Evolutionary conservation across 92 coral and sea anemone species (phyloP), one percentile per base, ranked within the genome.

Genomic region (Pocillopora grandis): DNA sequence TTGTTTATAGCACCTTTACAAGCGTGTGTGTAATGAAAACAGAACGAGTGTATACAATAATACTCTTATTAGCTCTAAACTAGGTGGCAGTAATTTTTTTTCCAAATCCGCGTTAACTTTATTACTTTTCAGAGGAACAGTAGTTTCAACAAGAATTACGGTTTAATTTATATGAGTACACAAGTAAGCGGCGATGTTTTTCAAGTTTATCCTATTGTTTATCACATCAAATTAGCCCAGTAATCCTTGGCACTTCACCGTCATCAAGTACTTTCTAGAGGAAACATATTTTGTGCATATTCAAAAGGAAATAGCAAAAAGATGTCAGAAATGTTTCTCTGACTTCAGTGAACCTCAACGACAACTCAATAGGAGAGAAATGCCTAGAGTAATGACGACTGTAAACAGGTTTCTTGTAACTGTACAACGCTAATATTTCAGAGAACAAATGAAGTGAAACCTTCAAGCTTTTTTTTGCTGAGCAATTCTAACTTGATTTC

Each of bases 291-390:
- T 70, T 70, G 7, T n/a, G 31, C 55, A 70, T 36, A 5, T 37
- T 37, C 55, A 33, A 36, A 70, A 70, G 9, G 23, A 70, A 37
- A 35, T 33, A 70, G 42, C 21, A 7, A 35, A 70, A 70, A 55
- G 10, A 4, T n/a, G 20, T 16, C 20, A 70, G 9, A 33, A 58
- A 76, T 15, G 79, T 57, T 31, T 56, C 36, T 7, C 59, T 16
- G 12, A 78, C 82, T 64, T 35, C 76, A 80, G 37, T 69, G 59
- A 81, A 81, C 66, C 77, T 71, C 77, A n/a, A 80, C 66, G 63
- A 18, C 20, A 65, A 31, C 59, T 60, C 56, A 59, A 81, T 37
- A 12, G 18, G 18, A 36, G 71, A 71, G 76, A 81, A 42, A 70
- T 58, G 65, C 16, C 59, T 77, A 55, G 3, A 70, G 85, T 81